A percentile compares a stretch with the other conserved stretches of the same genome.
Conservation (phyloP, 1,140 invertebrate genomes). For the Leptonema lineaticorne region DNA sequence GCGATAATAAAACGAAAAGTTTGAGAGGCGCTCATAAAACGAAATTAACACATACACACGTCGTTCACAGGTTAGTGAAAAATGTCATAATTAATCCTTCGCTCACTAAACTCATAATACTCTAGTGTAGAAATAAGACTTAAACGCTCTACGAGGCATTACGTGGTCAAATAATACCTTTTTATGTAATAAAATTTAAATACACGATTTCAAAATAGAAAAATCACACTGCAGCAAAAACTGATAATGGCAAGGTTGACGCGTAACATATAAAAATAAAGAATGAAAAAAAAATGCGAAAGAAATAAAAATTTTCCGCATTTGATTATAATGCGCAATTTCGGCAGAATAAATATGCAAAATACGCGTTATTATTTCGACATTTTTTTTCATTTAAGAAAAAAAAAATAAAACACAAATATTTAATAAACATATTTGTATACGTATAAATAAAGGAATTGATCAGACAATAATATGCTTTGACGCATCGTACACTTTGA, state of each 20-base stretch:
- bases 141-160: not conserved
- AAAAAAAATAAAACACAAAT: not conserved
- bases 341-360: not conserved
- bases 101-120: slow-evolving; percentile 3
- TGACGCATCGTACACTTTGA: slow-evolving; percentile 8
- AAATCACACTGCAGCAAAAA: not conserved
- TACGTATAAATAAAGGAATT: not conserved
- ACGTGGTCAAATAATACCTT: slow-evolving; percentile 5
- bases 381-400: not conserved
- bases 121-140: slow-evolving; percentile 6
- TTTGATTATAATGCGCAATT: not conserved
- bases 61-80: not conserved
- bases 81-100: slow-evolving; percentile 7
- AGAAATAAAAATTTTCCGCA: too few relatives aligned
- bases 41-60: not conserved
- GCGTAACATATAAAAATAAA: too few relatives aligned
- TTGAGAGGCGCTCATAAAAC: not conserved
- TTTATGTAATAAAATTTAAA: slow-evolving; percentile 2
- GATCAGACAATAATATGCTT: not conserved
- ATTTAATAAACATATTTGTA: not conserved
- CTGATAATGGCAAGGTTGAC: slow-evolving; percentile 13
- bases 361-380: not conserved
- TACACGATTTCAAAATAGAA: not conserved
- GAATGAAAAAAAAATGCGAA: too few relatives aligned
- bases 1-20: not conserved